A percentile compares a stretch with the other conserved stretches of the same genome.
Conservation (phyloP, 92 coral and sea anemone species). For the Ricordea florida region DNA sequence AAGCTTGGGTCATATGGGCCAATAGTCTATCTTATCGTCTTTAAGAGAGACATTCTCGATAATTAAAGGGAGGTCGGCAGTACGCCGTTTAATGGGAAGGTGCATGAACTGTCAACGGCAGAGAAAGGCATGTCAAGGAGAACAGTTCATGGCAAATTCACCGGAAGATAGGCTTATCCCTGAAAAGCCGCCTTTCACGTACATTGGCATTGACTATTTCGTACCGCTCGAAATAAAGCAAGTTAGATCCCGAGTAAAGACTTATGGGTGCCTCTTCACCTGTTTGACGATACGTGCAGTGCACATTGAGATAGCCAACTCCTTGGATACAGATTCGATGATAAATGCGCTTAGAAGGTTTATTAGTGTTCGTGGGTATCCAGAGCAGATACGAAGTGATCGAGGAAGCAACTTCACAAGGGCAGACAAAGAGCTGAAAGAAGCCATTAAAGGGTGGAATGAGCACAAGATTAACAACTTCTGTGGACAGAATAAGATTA, state of each 20-base stretch:
- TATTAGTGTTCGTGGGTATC: constrained; percentile 57
- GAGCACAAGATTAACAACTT: constrained; percentile 10
- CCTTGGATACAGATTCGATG: constrained; percentile 51
- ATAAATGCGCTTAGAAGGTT: constrained; percentile 66
- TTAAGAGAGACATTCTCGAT: constrained; percentile 42
- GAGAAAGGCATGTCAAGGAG: constrained; percentile 9
- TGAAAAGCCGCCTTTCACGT: constrained; percentile 42
- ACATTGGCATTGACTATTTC: too few species aligned
- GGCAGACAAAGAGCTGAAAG: constrained; percentile 50
- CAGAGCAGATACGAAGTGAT: constrained; percentile 55
- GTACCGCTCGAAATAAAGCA: constrained; percentile 45
- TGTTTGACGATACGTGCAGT: constrained; percentile 54
- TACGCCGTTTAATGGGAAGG: constrained; percentile 22
- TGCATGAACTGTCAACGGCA: too few species aligned
- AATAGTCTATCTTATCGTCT: constrained; percentile 40
- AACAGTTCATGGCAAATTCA: too few species aligned
- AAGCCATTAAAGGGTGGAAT: constrained; percentile 52
- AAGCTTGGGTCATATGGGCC: constrained; percentile 52
- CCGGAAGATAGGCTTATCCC: constrained; percentile 23
- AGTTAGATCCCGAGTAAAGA: constrained; percentile 35
- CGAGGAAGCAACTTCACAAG: constrained; percentile 58
- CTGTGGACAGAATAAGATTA: constrained; percentile 7
- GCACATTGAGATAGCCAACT: constrained; percentile 57
- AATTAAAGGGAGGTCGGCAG: constrained; percentile 45
- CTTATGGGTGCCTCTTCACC: constrained; percentile 65